These are phyloP conservation scores for Synanceia verrucosa DNA, from an alignment of 2,797 vertebrate species.

Conservation along the genomic window DNA sequence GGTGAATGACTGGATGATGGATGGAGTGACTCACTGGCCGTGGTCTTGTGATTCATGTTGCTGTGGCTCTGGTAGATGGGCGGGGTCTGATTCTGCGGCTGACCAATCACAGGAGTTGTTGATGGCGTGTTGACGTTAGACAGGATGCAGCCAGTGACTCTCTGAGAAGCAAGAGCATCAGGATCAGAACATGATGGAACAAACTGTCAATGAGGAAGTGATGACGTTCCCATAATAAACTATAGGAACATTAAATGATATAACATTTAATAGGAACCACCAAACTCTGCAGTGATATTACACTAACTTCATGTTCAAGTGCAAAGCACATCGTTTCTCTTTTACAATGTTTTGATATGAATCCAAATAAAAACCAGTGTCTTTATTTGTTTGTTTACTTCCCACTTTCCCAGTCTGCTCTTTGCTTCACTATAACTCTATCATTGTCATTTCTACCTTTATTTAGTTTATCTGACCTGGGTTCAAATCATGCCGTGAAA, in stretches of 20 bases:
- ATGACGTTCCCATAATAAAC: no score
- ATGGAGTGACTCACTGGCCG: conserved; percentile 83
- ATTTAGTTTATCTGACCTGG: no score
- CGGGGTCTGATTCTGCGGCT: conserved; percentile 91
- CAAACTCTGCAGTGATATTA: not conserved
- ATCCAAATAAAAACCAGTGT: not conserved
- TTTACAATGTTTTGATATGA: not conserved
- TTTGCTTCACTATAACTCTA: no score
- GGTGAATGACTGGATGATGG: no score
- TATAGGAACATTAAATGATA: no score
- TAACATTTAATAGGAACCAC: no score
- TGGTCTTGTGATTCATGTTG: conserved; percentile 85
- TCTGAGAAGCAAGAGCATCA: conserved; percentile 71
- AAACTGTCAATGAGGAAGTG: no score
- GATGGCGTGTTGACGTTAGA: conserved; percentile 97
- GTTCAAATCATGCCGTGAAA: no score
- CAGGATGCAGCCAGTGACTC: conserved; percentile 98
- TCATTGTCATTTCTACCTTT: no score
- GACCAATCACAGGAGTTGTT: conserved; percentile 93
- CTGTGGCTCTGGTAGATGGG: conserved; percentile 92
- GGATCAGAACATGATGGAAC: not conserved
- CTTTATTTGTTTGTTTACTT: no score
- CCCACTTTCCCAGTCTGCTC: no score
- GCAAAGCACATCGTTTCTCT: no score
- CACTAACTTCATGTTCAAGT: not conserved